Evolutionary conservation across 2,797 vertebrate species (phyloP).

Genomic region (Limnodromus scolopaceus): DNA sequence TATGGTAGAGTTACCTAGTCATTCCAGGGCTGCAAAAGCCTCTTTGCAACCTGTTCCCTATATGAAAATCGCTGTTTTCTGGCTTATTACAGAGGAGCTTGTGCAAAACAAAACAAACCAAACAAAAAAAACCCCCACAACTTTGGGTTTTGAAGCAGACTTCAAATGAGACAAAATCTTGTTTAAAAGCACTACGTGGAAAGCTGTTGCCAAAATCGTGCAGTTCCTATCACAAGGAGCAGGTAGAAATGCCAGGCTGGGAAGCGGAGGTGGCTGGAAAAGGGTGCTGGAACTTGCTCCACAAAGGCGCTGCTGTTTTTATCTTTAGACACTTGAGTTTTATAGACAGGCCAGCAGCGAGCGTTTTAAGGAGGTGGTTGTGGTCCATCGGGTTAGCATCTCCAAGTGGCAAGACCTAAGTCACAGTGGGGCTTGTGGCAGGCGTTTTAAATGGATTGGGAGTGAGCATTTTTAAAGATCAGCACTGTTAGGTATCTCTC

Average conservation of each 20-base stretch:
- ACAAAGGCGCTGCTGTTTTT: neutral
- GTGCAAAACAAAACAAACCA: neutral
- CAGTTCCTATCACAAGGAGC: neutral
- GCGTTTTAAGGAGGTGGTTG: neutral
- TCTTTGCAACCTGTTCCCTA: neutral
- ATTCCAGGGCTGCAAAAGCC: neutral
- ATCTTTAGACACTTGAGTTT: neutral
- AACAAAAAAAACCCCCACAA: too few relatives aligned
- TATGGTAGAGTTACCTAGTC: neutral
- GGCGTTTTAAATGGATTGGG: neutral
- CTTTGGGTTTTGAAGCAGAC: neutral
- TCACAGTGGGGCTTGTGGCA: neutral
- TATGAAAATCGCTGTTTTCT: neutral
- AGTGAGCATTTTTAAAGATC: neutral
- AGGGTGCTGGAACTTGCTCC: neutral
- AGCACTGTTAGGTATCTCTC: slow-evolving; percentile 38
- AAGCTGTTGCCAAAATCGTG: neutral
- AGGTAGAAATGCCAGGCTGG: neutral
- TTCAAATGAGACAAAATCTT: neutral
- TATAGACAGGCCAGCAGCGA: neutral
- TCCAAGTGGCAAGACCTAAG: neutral
- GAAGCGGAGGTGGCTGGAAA: neutral
- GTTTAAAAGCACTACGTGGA: neutral
- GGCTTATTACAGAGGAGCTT: neutral
- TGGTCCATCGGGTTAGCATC: neutral